Base-by-base conservation (phyloP, 2,113 vertebrate species). In the Trinectes maculatus region DNA sequence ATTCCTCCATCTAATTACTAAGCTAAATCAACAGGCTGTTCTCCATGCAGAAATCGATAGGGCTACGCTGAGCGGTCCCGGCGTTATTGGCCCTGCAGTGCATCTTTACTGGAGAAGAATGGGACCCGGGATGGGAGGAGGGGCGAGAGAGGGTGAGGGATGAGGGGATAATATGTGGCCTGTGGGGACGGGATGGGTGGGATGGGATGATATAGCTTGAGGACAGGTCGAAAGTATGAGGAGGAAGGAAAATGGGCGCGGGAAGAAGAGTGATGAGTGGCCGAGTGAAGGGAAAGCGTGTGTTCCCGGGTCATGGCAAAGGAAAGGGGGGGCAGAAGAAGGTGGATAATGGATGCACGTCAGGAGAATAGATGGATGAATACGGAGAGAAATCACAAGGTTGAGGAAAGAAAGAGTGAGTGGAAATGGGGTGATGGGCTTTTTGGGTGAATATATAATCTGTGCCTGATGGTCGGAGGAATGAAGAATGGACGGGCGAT, bases 1-100 rank as follows among this genome's bases (percentile, higher is more conserved):
- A 77, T 83, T 85, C 52, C 57, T 72, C 52, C 60, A 79, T 83
- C 82, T 76, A 81, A 88, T 88, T 87, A 82, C 69, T 48, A 59
- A 67, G 77, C 44, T 60, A 75, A 73, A 84, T 82, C 71, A 73
- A 79, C 74, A 5, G 12, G 67, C 74, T 63, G 64, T 58, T 80
- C 61, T 52, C 65, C 56, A 48, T 68, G 71, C 57, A 24, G 39
- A 3, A 26, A 87, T 90, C 85, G 40, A 88, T 85, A 69, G 29
- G 47, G 36, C 63, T 65, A 21, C 70, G 48, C 69, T 55, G 74
- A 46, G 47, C 47, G 57, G 66, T 43, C 60, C 74, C 73, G 65
- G 68, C 80, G 37, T 74, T 66, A 70, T 67, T 59, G 66, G 85
- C 69, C 47, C 52, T 26, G 49, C 62, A 52, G 53, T 74, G 75